Percentiles rank a stretch among this genome's conserved stretches.
Evolutionary conservation across 2,888 invertebrate species (phyloP).

Genomic region (Azorinus chamasolen): DNA sequence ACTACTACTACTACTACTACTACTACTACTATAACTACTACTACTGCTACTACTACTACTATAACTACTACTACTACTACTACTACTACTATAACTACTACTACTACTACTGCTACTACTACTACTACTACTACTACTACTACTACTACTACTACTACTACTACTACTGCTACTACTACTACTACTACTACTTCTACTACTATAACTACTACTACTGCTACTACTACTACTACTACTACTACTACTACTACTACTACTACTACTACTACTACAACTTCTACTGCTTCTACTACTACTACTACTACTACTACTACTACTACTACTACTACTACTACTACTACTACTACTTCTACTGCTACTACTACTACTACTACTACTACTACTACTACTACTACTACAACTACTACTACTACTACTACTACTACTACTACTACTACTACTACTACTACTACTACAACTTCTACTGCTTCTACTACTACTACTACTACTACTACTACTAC

Average conservation of each 20-base stretch:
- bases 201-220: slow-evolving; percentile 7
- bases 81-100: slow-evolving; percentile 20
- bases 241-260: slow-evolving; percentile 13
- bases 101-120: slow-evolving; percentile 29
- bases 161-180: slow-evolving; percentile 19
- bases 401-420: slow-evolving; percentile 17
- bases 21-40: slow-evolving; percentile 16
- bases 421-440: slow-evolving; percentile 15
- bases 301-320: slow-evolving; percentile 14
- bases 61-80: slow-evolving; percentile 30
- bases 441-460: slow-evolving; percentile 16
- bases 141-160: slow-evolving; percentile 25
- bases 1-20: slow-evolving; percentile 13
- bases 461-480: too few relatives aligned
- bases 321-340: slow-evolving; percentile 21
- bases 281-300: too few relatives aligned
- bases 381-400: slow-evolving; percentile 1
- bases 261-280: too few relatives aligned
- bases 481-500: slow-evolving; percentile 19
- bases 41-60: slow-evolving; percentile 26
- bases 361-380: slow-evolving; percentile 18
- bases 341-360: slow-evolving; percentile 25
- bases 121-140: slow-evolving; percentile 26
- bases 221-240: slow-evolving; percentile 12
- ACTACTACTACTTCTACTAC: slow-evolving; percentile 12